Conservation (phyloP, 2,113 vertebrate genomes). For the Calypte anna region DNA sequence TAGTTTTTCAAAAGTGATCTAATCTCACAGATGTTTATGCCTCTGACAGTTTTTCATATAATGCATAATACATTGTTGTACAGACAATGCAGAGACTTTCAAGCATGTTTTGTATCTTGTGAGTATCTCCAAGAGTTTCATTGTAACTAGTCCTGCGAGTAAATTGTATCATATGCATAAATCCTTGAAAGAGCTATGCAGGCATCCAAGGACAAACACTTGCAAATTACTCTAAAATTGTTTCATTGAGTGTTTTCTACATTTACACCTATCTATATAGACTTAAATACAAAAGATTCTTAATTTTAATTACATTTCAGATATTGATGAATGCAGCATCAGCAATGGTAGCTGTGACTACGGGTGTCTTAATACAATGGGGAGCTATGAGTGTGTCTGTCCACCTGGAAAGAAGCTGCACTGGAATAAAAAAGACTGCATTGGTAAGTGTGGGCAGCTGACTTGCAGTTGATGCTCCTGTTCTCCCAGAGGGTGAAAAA, state of each 20-base stretch:
- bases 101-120: background rate
- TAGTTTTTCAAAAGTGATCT: background rate
- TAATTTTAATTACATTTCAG: conserved; percentile 69
- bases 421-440: conserved; percentile 96
- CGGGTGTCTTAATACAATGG: conserved; percentile 88
- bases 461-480: background rate
- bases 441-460: conserved; percentile 78
- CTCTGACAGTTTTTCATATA: background rate
- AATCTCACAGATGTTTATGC: background rate
- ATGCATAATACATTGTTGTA: background rate
- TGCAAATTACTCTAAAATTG: background rate
- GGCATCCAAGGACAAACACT: background rate
- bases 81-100: background rate
- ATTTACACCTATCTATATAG: background rate
- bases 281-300: background rate
- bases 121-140: background rate
- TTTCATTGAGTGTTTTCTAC: background rate
- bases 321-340: conserved; percentile 93
- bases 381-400: conserved; percentile 90
- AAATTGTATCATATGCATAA: background rate
- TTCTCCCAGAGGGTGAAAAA: background rate
- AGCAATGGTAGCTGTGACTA: conserved; percentile 88
- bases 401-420: conserved; percentile 87
- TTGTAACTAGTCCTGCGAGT: background rate
- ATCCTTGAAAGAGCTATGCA: background rate